Evolutionary conservation across 2,797 vertebrate genomes (phyloP).

Genomic region (Mormyrus hasselquistii): DNA sequence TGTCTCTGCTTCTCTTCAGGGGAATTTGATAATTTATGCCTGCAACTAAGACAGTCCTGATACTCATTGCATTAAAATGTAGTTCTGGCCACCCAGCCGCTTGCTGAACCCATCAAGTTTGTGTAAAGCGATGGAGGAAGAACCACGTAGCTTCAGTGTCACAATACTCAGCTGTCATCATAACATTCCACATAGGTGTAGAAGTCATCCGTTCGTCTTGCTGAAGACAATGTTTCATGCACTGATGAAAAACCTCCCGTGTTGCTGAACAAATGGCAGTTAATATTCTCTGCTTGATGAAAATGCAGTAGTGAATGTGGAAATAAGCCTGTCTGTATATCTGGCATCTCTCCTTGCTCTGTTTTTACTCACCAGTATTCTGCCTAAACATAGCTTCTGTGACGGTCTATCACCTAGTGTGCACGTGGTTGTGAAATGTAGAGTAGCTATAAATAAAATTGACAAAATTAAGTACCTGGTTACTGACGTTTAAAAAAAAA

Average conservation of each 20-base stretch:
- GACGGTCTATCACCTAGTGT: constrained; percentile 93
- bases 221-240: constrained; percentile 76
- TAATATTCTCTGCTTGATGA: constrained; percentile 82
- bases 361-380: constrained; percentile 97
- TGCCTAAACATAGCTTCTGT: constrained; percentile 95
- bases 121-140: neutral
- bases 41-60: neutral
- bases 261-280: constrained; percentile 74
- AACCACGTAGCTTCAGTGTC: constrained; percentile 60
- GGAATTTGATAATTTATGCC: neutral
- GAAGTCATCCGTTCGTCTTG: constrained; percentile 75
- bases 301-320: constrained; percentile 93
- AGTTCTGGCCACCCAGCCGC: neutral
- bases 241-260: constrained; percentile 58
- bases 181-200: constrained; percentile 83
- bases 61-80: neutral
- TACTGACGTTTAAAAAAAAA: constrained; percentile 85
- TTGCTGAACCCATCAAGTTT: neutral
- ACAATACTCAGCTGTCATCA: constrained; percentile 65
- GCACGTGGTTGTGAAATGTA: constrained; percentile 96
- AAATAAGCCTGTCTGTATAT: constrained; percentile 95
- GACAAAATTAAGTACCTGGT: constrained; percentile 77
- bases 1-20: neutral
- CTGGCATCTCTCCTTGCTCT: constrained; percentile 89
- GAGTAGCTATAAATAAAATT: constrained; percentile 77